Conservation (phyloP, 2,797 vertebrate species). For the Channa striata region DNA sequence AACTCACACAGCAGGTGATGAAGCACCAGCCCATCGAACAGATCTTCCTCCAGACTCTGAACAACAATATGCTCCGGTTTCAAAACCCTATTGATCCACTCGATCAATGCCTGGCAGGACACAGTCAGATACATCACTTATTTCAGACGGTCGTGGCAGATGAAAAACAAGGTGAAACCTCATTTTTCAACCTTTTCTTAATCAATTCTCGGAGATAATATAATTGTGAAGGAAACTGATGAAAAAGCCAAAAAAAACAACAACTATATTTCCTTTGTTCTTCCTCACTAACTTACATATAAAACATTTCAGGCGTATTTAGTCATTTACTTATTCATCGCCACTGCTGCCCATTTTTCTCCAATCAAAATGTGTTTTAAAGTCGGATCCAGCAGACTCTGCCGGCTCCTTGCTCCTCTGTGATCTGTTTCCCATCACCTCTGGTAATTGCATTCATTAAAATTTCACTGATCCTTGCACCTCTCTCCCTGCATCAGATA, state of each 20-base stretch:
- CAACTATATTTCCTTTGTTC: slow-evolving; percentile 10
- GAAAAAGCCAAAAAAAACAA: slow-evolving; percentile 15
- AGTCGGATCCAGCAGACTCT: slow-evolving; percentile 32
- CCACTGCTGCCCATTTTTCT: slow-evolving; percentile 31
- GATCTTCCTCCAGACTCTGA: slow-evolving; percentile 91
- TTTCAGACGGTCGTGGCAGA: slow-evolving; percentile 10
- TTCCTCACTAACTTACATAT: not conserved
- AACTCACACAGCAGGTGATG: slow-evolving; percentile 94
- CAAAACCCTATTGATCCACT: slow-evolving; percentile 92
- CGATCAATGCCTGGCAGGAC: slow-evolving; percentile 83
- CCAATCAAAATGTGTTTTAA: slow-evolving; percentile 37
- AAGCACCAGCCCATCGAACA: slow-evolving; percentile 95
- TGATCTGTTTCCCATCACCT: slow-evolving; percentile 60
- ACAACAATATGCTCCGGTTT: slow-evolving; percentile 92
- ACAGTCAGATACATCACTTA: slow-evolving; percentile 55
- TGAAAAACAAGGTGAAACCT: slow-evolving; percentile 30
- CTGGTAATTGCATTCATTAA: slow-evolving; percentile 74
- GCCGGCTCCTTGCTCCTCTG: slow-evolving; percentile 13
- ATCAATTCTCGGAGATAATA: slow-evolving; percentile 28
- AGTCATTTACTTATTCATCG: slow-evolving; percentile 36
- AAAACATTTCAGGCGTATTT: slow-evolving; percentile 10
- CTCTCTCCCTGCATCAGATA: slow-evolving; percentile 49
- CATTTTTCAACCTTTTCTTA: slow-evolving; percentile 9
- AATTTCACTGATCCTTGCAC: slow-evolving; percentile 66
- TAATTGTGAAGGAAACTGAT: slow-evolving; percentile 16